Evolutionary conservation across 2,113 vertebrate species (phyloP).

Genomic region (Glaucidium brasilianum): DNA sequence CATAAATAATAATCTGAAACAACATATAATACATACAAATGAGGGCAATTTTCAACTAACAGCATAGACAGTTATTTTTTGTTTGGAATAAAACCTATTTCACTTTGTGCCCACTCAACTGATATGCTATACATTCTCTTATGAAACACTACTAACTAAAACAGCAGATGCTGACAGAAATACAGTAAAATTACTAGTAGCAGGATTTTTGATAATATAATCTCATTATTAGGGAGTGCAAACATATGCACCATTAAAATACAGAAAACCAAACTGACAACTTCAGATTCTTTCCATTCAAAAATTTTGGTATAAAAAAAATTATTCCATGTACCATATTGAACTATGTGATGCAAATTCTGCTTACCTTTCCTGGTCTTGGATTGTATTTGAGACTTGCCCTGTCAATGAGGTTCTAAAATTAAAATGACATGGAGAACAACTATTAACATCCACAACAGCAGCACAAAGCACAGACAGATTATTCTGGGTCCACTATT

Average conservation of each 20-base stretch:
- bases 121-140: neutral
- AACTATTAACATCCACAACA: neutral
- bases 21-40: conserved; percentile 1
- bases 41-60: neutral
- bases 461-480: neutral
- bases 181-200: neutral
- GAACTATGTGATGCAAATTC: neutral
- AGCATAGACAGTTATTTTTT: neutral
- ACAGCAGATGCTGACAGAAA: neutral
- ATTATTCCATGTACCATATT: neutral
- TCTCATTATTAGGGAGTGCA: neutral
- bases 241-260: neutral
- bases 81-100: neutral
- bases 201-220: neutral
- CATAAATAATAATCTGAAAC: conserved; percentile 80
- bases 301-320: neutral
- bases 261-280: neutral
- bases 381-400: conserved; percentile 72
- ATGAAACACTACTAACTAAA: neutral
- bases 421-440: conserved; percentile 47
- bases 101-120: neutral
- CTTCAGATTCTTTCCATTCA: neutral
- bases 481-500: neutral
- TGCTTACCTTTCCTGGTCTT: conserved; percentile 80
- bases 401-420: conserved; percentile 72